These are phyloP conservation scores for Dynastes maya DNA, from an alignment of 2,888 invertebrate genomes.

Conservation along the genomic window DNA sequence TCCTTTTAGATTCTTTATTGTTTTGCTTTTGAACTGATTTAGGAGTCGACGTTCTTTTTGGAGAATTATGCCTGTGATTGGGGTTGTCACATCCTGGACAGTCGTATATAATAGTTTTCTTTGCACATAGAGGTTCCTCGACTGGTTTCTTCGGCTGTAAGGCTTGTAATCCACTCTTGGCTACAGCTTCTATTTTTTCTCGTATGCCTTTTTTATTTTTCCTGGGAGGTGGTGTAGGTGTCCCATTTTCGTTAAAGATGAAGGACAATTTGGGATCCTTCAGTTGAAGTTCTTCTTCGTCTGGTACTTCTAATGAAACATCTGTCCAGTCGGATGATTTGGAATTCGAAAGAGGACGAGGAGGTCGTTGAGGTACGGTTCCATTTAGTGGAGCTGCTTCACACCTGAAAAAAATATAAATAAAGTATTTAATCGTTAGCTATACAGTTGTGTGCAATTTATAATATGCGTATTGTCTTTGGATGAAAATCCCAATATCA, in stretches of 20 bases:
- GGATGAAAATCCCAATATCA: too few relatives aligned
- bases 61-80: constrained; percentile 53
- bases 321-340: constrained; percentile 73
- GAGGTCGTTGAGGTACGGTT: constrained; percentile 45
- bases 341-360: constrained; percentile 55
- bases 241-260: constrained; percentile 64
- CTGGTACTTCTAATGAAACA: constrained; percentile 72
- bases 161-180: constrained; percentile 65
- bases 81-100: constrained; percentile 66
- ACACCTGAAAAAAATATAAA: constrained; percentile 57
- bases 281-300: constrained; percentile 65
- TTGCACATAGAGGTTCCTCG: constrained; percentile 67
- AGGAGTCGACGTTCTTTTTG: constrained; percentile 42
- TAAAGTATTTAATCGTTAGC: neutral
- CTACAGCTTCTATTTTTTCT: constrained; percentile 67
- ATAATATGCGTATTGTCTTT: too few relatives aligned
- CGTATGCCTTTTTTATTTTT: constrained; percentile 65
- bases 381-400: constrained; percentile 58
- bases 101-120: constrained; percentile 66
- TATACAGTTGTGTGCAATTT: too few relatives aligned
- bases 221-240: constrained; percentile 68
- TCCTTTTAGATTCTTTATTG: constrained; percentile 63
- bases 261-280: constrained; percentile 65
- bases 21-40: constrained; percentile 54
- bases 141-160: constrained; percentile 58